phyloP scores from a whole-genome alignment of 2,113 vertebrate genomes.

The Thymallus thymallus region DNA sequence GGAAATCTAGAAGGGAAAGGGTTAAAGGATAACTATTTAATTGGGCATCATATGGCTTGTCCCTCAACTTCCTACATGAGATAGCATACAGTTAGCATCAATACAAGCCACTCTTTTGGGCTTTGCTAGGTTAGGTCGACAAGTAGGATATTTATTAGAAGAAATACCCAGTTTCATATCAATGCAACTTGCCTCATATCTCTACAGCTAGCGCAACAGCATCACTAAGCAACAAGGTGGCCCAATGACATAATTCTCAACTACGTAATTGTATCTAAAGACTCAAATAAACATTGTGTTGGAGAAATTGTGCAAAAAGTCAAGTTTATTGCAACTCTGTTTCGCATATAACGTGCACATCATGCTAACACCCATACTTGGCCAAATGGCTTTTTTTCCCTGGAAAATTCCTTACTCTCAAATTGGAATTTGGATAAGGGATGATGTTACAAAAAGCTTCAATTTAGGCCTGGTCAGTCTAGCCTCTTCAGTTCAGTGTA shows the following conservation, averaged over 20 bases:
- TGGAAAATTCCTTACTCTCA: no score
- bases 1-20: constrained; percentile 78
- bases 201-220: no score
- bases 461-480: not conserved
- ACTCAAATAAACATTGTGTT: not conserved
- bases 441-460: not conserved
- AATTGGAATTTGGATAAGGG: not conserved
- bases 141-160: no score
- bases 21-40: constrained; percentile 12
- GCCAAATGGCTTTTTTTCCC: not conserved
- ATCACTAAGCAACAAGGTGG: not conserved
- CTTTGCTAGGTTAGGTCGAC: not conserved
- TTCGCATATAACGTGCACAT: not conserved
- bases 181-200: no score
- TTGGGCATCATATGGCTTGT: not conserved
- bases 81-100: not conserved
- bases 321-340: no score
- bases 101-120: not conserved
- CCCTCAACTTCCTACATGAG: not conserved
- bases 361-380: not conserved
- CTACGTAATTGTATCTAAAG: not conserved
- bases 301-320: not conserved
- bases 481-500: not conserved
- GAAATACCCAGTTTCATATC: no score
- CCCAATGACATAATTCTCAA: not conserved